phyloP scores from a whole-genome alignment of 2,888 invertebrate species.

The Salticus scenicus region DNA sequence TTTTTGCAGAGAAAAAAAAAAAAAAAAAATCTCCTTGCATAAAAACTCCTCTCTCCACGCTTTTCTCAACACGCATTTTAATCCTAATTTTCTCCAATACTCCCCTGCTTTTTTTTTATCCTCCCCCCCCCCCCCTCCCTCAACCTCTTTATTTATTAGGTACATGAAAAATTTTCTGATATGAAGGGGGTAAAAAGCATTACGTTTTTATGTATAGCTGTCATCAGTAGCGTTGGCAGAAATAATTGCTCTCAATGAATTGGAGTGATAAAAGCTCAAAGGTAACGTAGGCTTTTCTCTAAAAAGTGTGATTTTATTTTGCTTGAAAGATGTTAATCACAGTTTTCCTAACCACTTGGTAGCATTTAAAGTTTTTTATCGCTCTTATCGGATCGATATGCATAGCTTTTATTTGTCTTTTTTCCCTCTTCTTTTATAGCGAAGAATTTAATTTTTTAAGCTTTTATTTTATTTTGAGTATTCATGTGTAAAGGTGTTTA shows the following conservation, averaged over 20 bases:
- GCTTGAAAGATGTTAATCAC: background rate
- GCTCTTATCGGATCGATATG: too few species aligned
- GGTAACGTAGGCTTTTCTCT: background rate
- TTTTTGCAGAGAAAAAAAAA: too few species aligned
- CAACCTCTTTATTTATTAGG: background rate
- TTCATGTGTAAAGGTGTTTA: too few species aligned
- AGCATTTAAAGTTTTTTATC: background rate
- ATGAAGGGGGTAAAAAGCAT: background rate
- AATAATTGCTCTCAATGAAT: background rate
- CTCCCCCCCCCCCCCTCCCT: too few species aligned
- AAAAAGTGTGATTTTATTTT: constrained; percentile 14
- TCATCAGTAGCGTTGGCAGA: background rate
- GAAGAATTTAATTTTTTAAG: too few species aligned
- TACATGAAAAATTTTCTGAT: background rate
- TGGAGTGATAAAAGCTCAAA: background rate
- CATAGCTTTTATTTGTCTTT: too few species aligned
- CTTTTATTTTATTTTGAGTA: too few species aligned
- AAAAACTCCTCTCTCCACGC: background rate
- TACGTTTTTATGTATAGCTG: background rate
- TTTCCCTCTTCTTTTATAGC: too few species aligned
- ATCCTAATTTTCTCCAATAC: constrained; percentile 5
- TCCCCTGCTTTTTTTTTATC: background rate
- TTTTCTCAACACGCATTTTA: background rate
- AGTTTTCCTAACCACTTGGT: constrained; percentile 6
- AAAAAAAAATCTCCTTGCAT: background rate